These are phyloP conservation scores for Acrocephalus arundinaceus DNA, from an alignment of 2,113 vertebrate genomes.

Conservation along the genomic window DNA sequence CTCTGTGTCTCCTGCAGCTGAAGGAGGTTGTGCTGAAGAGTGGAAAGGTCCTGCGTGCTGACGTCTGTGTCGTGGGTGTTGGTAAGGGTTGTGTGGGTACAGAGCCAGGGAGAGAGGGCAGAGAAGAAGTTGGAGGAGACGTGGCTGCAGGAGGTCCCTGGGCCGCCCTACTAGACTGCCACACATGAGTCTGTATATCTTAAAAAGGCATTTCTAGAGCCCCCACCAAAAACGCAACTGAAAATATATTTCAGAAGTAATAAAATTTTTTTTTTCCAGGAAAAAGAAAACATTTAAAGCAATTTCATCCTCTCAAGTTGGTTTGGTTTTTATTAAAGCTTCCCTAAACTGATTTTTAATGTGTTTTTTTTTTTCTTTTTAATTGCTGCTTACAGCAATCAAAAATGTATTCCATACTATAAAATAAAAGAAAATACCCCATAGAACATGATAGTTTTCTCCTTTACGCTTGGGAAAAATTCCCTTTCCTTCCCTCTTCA, in stretches of 20 bases:
- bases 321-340: background rate
- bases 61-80: constrained; percentile 93
- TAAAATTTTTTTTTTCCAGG: background rate
- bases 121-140: background rate
- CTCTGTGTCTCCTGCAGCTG: constrained; percentile 72
- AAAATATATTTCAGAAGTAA: background rate
- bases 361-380: background rate
- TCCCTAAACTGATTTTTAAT: background rate
- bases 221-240: background rate
- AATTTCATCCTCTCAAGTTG: background rate
- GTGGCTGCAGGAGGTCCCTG: fast-evolving
- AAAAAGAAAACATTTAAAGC: background rate
- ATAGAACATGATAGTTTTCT: background rate
- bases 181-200: fast-evolving
- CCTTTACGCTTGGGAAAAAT: background rate
- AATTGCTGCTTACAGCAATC: background rate
- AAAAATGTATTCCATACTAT: background rate
- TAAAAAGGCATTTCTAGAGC: background rate
- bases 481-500: background rate
- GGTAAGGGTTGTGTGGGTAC: constrained; percentile 71
- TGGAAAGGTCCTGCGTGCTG: constrained; percentile 91
- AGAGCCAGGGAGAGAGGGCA: background rate
- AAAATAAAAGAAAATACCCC: background rate
- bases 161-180: background rate
- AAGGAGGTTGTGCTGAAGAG: constrained; percentile 99